A percentile compares a stretch with the other conserved stretches of the same genome.
Evolutionary conservation across 2,113 vertebrate species (phyloP).

Genomic region (Baryphthengus martii): DNA sequence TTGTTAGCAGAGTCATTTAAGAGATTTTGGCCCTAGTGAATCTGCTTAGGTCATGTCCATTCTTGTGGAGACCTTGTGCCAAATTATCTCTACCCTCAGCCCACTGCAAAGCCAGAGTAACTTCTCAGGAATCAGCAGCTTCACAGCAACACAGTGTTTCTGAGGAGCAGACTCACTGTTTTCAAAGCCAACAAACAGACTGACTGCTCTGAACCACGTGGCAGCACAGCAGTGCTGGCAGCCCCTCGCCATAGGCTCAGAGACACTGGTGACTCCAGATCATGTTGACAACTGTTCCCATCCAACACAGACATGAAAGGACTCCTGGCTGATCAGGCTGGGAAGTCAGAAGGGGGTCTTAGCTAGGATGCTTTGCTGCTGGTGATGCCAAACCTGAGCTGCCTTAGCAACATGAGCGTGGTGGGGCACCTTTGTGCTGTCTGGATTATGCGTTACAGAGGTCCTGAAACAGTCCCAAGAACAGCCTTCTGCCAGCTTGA

Average conservation of each 20-base stretch:
- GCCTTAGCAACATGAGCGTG: background rate
- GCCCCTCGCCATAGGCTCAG: background rate
- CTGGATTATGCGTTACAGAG: background rate
- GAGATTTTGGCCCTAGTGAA: background rate
- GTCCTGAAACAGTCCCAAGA: constrained; percentile 36
- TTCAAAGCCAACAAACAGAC: background rate
- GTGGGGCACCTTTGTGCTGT: constrained; percentile 10
- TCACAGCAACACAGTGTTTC: background rate
- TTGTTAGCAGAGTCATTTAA: background rate
- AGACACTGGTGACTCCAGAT: background rate
- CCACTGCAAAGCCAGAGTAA: background rate
- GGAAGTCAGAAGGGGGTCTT: background rate
- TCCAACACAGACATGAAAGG: background rate
- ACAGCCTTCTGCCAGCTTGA: constrained; percentile 50
- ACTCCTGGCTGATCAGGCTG: background rate
- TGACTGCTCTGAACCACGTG: background rate
- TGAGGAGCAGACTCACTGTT: background rate
- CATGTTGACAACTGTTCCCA: background rate
- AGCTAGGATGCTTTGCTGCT: background rate
- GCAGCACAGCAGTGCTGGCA: background rate
- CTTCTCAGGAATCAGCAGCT: background rate
- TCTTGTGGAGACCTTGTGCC: background rate
- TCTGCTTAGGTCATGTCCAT: background rate
- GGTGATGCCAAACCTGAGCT: background rate
- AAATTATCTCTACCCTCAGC: background rate